These are phyloP conservation scores for Ceramica pisi DNA, from an alignment of 2,888 invertebrate species.

Conservation along the genomic window DNA sequence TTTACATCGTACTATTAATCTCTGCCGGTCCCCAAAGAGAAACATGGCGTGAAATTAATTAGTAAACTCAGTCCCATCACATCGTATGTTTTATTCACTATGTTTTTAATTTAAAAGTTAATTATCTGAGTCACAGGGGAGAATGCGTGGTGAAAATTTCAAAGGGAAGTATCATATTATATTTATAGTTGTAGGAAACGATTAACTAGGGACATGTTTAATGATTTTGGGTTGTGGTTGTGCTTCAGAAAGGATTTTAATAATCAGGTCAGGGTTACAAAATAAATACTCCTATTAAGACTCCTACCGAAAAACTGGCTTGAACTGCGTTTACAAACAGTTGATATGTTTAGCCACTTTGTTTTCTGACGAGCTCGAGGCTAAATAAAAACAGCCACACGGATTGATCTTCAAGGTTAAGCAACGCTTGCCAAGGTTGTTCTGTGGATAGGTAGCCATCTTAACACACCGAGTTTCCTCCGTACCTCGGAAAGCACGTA, in stretches of 20 bases:
- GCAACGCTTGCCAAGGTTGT: too few relatives aligned
- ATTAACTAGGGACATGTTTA: slow-evolving; percentile 20
- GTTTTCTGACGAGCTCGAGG: too few relatives aligned
- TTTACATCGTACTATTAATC: slow-evolving; percentile 57
- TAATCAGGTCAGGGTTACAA: too few relatives aligned
- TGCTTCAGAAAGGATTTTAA: not conserved
- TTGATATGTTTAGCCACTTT: too few relatives aligned
- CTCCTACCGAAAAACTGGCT: too few relatives aligned
- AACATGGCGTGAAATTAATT: slow-evolving; percentile 52
- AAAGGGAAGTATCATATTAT: slow-evolving; percentile 44
- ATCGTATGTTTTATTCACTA: slow-evolving; percentile 63
- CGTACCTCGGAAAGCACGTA: too few relatives aligned
- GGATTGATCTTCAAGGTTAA: too few relatives aligned
- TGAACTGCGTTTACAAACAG: too few relatives aligned
- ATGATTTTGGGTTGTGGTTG: not conserved
- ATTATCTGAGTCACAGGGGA: slow-evolving; percentile 59
- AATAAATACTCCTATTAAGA: too few relatives aligned
- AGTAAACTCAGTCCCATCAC: slow-evolving; percentile 50
- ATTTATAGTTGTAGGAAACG: slow-evolving; percentile 41
- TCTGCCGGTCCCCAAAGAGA: slow-evolving; percentile 30
- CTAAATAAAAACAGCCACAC: too few relatives aligned
- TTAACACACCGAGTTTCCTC: too few relatives aligned
- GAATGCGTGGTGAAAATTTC: slow-evolving; percentile 36
- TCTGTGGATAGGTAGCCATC: too few relatives aligned
- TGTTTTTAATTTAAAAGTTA: slow-evolving; percentile 72